Evolutionary conservation across 2,888 invertebrate species (phyloP).

Genomic region (Melieria picta): DNA sequence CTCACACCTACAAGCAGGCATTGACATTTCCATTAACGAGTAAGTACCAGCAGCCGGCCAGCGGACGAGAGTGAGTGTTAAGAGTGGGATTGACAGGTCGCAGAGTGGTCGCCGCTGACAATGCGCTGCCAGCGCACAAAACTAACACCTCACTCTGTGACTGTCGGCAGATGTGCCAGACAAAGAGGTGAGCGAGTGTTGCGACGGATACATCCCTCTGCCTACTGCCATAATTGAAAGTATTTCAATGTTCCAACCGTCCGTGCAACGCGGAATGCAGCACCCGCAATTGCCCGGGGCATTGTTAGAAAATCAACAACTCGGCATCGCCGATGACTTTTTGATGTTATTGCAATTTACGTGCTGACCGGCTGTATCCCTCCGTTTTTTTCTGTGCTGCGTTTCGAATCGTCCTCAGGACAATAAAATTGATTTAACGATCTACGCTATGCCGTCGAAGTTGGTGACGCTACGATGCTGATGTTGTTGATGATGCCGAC

Average conservation of each 20-base stretch:
- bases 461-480: too few relatives aligned
- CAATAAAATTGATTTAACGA: too few relatives aligned
- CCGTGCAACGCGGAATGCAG: neutral
- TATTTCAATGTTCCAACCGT: conserved; percentile 15
- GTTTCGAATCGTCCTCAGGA: too few relatives aligned
- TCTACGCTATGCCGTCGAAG: too few relatives aligned
- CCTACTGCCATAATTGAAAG: neutral
- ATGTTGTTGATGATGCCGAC: too few relatives aligned
- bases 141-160: neutral
- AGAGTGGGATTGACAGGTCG: conserved; percentile 2
- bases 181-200: conserved; percentile 7
- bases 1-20: too few relatives aligned
- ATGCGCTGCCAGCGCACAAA: neutral
- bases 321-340: conserved; percentile 18
- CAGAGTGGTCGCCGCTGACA: neutral
- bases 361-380: neutral
- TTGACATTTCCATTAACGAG: too few relatives aligned
- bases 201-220: too few relatives aligned
- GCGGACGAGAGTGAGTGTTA: neutral
- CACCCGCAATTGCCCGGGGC: conserved; percentile 1
- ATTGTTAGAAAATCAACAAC: conserved; percentile 28
- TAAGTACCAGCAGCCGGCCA: too few relatives aligned
- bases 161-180: conserved; percentile 14
- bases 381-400: neutral
- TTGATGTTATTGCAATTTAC: conserved; percentile 29